Base-by-base conservation (phyloP, 2,113 vertebrate species). In the Meriones unguiculatus region DNA sequence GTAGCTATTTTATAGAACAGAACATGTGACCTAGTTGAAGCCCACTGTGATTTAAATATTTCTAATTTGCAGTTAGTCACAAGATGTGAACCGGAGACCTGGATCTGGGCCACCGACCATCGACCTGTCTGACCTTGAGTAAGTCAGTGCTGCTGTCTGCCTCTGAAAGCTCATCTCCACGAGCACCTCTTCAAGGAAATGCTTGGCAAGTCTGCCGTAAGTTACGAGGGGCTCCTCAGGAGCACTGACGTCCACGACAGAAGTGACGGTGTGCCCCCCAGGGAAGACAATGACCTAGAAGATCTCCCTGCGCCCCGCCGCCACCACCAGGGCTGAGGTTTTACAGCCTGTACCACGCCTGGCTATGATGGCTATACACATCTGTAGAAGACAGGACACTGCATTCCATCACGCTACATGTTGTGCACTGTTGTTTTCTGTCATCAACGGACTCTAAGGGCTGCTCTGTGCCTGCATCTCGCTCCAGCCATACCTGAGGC, bases 61-160 rank as follows among this genome's bases (percentile, higher is more conserved):
- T 92, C 86, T 86, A 32, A 95, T 93, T 80, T 30, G 25, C 18
- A 94, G 25, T 93, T 80, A 38, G 52, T 91, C 96, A 81, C 18
- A 90, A 87, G 84, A 87, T 20, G 57, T 25, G 69, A 93, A 76
- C 62, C 50, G 17, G 52, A 41, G 67, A 80, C 38, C 73, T 57
- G 50, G 54, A 84, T 57, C 30, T 52, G 32, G 59, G 38, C 46
- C 46, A 76, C 76, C 89, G 46, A 46, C 46, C 5, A 76, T 80
- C 89, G 46, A 46, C 46, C 5, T 0, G 9, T 24, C 7, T 72
- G 92, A 92, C 89, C 94, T 97, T 93, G 73, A 91, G 30, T 28
- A 15, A 69, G 38, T 70, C 84, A 38, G 32, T 2, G 8, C 10
- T 25, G 78, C 57, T 52, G 67, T 64, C 65, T 82, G 20, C 28